phyloP scores from a whole-genome alignment of 2,797 vertebrate species.

The Ptychobarbus kaznakovi region DNA sequence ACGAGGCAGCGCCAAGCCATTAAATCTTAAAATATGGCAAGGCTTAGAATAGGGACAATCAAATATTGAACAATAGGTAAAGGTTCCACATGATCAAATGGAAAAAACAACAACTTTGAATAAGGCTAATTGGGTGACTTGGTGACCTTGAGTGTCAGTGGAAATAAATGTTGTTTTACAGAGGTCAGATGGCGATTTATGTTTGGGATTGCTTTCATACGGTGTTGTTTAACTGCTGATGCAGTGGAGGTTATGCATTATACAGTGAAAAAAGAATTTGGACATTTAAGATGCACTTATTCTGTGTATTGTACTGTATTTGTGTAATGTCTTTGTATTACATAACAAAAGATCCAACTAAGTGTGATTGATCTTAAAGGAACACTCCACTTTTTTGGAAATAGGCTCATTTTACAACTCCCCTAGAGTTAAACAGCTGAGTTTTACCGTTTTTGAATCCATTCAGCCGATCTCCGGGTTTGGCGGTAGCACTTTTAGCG shows the following conservation, averaged over 20 bases:
- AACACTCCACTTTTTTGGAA: too few species aligned
- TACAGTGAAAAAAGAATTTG: neutral
- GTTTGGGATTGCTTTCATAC: neutral
- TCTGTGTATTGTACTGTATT: neutral
- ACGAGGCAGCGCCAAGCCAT: neutral
- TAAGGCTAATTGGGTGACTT: neutral
- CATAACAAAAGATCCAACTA: constrained; percentile 8
- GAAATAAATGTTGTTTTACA: neutral
- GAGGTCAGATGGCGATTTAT: neutral
- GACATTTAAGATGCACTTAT: neutral
- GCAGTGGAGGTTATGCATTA: neutral
- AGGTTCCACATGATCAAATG: neutral
- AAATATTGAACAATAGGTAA: constrained; percentile 16
- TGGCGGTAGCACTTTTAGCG: too few species aligned
- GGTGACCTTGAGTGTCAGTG: neutral
- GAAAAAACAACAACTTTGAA: neutral
- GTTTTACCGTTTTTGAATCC: too few species aligned
- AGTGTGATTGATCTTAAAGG: neutral
- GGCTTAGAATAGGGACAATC: constrained; percentile 27
- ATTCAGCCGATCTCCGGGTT: too few species aligned
- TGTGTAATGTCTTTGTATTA: neutral
- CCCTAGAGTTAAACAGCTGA: too few species aligned
- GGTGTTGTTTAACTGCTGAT: neutral
- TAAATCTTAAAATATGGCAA: constrained; percentile 26
- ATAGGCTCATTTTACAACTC: too few species aligned